These are phyloP conservation scores for Neelides folsomi DNA, from an alignment of 2,888 invertebrate species.

Conservation along the genomic window DNA sequence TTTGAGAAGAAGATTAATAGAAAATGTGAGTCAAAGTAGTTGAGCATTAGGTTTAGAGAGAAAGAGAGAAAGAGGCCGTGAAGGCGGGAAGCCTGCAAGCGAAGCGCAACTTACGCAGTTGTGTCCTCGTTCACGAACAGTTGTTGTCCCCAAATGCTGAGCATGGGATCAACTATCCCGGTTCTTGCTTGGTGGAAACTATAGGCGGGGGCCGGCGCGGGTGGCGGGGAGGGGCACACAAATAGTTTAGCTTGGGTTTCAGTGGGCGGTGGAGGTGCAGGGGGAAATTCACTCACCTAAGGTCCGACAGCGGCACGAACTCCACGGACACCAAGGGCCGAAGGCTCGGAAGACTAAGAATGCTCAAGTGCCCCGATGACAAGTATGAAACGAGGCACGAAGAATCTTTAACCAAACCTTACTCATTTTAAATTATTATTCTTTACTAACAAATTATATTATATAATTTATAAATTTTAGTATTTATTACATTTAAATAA, in stretches of 20 bases:
- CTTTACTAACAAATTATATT: background rate
- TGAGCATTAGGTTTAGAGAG: background rate
- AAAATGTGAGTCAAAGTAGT: background rate
- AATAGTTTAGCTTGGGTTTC: background rate
- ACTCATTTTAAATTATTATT: background rate
- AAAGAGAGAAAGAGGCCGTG: constrained; percentile 5
- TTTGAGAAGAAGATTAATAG: background rate
- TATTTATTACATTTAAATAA: background rate
- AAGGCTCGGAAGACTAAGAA: constrained; percentile 90
- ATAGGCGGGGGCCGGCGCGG: too few relatives aligned
- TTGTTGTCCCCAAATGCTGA: constrained; percentile 96
- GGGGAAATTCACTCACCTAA: constrained; percentile 53
- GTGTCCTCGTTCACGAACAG: constrained; percentile 95
- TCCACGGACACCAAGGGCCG: constrained; percentile 82
- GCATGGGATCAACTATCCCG: constrained; percentile 96
- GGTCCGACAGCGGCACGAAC: constrained; percentile 83
- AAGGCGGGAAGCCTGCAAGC: constrained; percentile 11
- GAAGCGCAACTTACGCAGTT: constrained; percentile 72
- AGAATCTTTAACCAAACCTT: constrained; percentile 58
- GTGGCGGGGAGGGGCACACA: background rate
- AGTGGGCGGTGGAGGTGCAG: background rate
- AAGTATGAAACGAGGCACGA: constrained; percentile 88
- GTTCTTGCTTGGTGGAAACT: constrained; percentile 46
- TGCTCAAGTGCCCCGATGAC: constrained; percentile 83
- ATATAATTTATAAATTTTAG: background rate